phyloP scores from a whole-genome alignment of 1,140 invertebrate species.

The Ips nitidus region DNA sequence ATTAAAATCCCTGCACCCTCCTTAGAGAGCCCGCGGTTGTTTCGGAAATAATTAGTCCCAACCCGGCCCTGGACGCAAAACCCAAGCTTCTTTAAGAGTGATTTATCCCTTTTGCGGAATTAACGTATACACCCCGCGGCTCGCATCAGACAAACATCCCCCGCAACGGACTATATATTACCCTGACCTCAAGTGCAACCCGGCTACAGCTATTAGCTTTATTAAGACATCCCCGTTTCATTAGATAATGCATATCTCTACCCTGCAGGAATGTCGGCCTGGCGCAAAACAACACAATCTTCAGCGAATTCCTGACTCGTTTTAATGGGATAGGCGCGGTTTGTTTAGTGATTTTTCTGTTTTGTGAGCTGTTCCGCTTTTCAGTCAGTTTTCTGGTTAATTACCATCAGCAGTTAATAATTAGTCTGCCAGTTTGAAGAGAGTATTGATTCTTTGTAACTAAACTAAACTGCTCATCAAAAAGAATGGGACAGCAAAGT shows the following conservation, averaged over 20 bases:
- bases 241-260: constrained; percentile 29
- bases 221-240: constrained; percentile 27
- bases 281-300: constrained; percentile 18
- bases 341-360: constrained; percentile 2
- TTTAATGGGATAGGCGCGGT: constrained; percentile 10
- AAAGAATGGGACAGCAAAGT: too few relatives aligned
- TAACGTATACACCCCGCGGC: too few relatives aligned
- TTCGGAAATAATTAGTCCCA: too few relatives aligned
- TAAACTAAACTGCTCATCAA: too few relatives aligned
- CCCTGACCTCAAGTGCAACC: constrained; percentile 16
- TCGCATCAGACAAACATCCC: neutral
- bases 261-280: constrained; percentile 11
- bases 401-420: neutral
- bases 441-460: too few relatives aligned
- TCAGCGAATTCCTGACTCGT: constrained; percentile 12
- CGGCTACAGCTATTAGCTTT: constrained; percentile 26
- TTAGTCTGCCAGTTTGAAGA: neutral
- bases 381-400: neutral
- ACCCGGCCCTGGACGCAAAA: too few relatives aligned
- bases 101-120: too few relatives aligned
- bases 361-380: constrained; percentile 8
- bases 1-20: too few relatives aligned
- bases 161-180: neutral
- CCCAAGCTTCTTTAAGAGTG: too few relatives aligned
- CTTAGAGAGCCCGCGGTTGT: too few relatives aligned